Conservation (phyloP, 2,113 vertebrate species). For the Cololabis saira region DNA sequence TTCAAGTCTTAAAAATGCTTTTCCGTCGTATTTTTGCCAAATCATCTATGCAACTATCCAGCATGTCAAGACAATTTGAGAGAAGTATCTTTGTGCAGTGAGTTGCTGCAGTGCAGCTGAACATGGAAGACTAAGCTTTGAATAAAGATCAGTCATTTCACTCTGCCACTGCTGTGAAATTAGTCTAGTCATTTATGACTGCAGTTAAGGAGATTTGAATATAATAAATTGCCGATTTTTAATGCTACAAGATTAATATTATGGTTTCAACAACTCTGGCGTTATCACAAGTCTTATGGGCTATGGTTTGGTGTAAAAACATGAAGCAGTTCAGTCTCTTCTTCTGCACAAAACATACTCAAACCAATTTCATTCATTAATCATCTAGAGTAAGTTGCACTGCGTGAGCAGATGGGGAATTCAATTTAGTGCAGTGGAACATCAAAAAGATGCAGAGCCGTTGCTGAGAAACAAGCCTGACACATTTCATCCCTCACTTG, state of each 20-base stretch:
- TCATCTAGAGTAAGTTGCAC: background rate
- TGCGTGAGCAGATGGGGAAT: background rate
- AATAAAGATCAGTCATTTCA: background rate
- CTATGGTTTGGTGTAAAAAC: background rate
- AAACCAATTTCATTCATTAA: background rate
- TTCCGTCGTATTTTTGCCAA: no score
- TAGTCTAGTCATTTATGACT: background rate
- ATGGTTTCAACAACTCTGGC: background rate
- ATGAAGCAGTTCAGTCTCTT: background rate
- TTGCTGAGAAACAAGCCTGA: slow-evolving; percentile 13
- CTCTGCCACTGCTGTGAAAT: background rate
- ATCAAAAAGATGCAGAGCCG: slow-evolving; percentile 1
- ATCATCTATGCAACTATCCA: no score
- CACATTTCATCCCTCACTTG: slow-evolving; percentile 19
- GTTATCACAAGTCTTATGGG: no score
- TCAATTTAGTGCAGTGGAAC: slow-evolving; percentile 3
- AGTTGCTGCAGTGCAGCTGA: no score
- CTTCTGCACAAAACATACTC: background rate
- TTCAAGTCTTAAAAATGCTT: no score
- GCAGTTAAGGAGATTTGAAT: background rate
- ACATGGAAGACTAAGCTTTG: background rate
- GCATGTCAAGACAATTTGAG: no score
- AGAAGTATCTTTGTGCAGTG: no score
- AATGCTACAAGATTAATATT: background rate
- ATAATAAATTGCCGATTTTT: background rate